Evolutionary conservation across 2,113 vertebrate species (phyloP).

Genomic region (Bothrops jararaca): DNA sequence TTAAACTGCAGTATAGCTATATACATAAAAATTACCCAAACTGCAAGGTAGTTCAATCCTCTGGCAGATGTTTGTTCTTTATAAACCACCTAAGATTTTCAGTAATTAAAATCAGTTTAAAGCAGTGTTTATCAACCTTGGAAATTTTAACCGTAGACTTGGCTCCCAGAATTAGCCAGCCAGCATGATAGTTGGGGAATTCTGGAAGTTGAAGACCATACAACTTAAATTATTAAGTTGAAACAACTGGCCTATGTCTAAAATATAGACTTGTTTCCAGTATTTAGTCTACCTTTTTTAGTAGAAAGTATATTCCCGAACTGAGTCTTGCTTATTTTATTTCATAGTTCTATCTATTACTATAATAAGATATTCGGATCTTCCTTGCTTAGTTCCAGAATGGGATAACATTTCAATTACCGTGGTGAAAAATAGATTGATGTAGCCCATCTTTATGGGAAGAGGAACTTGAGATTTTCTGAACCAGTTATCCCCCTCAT

Average conservation of each 20-base stretch:
- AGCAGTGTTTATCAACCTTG: not conserved
- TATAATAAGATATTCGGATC: not conserved
- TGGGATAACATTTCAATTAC: not conserved
- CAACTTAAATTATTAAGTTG: not conserved
- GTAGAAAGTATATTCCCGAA: not conserved
- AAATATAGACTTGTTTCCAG: not conserved
- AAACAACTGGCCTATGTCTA: not conserved
- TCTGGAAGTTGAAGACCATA: not conserved
- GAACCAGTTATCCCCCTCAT: not conserved
- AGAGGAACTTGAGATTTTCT: not conserved
- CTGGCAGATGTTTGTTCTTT: not conserved
- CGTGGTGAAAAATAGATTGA: not conserved
- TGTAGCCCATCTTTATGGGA: not conserved
- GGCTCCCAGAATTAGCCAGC: not conserved
- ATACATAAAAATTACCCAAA: not conserved
- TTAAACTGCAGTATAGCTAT: not conserved
- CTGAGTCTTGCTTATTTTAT: not conserved
- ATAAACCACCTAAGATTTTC: not conserved
- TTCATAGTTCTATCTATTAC: not conserved
- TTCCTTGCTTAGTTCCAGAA: not conserved
- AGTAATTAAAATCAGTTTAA: not conserved
- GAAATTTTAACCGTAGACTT: not conserved
- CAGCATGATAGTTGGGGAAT: not conserved
- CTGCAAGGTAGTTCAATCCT: not conserved
- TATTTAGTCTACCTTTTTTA: not conserved